A percentile compares a stretch with the other conserved stretches of the same genome.
Conservation (phyloP, 2,113 vertebrate genomes). For the Eptesicus fuscus region DNA sequence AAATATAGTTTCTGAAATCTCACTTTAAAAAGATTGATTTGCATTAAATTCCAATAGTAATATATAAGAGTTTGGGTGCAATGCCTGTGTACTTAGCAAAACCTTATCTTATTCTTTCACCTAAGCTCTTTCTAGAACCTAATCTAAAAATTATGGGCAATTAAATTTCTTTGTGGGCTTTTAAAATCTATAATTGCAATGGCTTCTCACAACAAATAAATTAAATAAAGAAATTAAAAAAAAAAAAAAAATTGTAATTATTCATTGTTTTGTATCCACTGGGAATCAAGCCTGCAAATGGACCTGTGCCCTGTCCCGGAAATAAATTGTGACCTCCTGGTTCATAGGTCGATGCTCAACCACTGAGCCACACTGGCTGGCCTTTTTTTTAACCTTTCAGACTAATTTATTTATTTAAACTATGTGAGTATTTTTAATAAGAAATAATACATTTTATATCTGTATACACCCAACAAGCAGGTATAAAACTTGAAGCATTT, state of each 20-base stretch:
- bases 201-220: background rate
- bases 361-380: too few relatives aligned
- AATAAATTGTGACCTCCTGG: too few relatives aligned
- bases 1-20: background rate
- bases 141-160: background rate
- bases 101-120: background rate
- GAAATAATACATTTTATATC: background rate
- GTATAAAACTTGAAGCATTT: background rate
- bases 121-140: background rate
- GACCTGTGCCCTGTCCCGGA: too few relatives aligned
- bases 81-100: background rate
- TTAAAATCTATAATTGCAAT: background rate
- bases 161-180: background rate
- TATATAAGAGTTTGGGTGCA: background rate
- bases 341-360: too few relatives aligned
- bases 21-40: background rate
- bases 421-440: background rate
- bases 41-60: background rate
- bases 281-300: background rate
- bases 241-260: background rate
- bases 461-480: background rate
- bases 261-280: background rate
- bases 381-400: background rate
- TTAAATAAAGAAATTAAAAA: too few relatives aligned
- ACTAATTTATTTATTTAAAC: background rate